Evolutionary conservation across 2,797 vertebrate species (phyloP).

Genomic region (Bryconaethiops microstoma): DNA sequence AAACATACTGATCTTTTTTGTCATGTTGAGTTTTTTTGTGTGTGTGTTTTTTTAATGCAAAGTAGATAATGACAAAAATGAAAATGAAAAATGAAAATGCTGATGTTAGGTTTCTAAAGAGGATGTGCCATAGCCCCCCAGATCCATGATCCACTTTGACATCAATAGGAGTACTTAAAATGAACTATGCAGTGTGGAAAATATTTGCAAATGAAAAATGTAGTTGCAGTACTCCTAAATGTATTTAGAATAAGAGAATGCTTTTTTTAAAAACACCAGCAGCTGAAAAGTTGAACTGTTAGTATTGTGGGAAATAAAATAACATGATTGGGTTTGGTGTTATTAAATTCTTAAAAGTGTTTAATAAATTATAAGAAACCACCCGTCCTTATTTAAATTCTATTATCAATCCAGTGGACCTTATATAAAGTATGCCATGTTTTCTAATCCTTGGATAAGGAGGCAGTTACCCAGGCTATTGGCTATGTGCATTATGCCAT

Average conservation of each 20-base stretch:
- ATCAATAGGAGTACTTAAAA: slow-evolving; percentile 46
- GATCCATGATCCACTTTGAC: slow-evolving; percentile 56
- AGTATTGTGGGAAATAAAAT: slow-evolving; percentile 27
- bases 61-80: slow-evolving; percentile 55
- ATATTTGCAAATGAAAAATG: neutral
- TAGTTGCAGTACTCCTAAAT: slow-evolving; percentile 9
- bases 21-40: slow-evolving; percentile 44
- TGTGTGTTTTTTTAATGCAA: slow-evolving; percentile 48
- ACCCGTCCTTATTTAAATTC: slow-evolving; percentile 21
- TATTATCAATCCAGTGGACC: slow-evolving; percentile 42
- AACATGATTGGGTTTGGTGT: slow-evolving; percentile 37
- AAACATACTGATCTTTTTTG: slow-evolving; percentile 30
- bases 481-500: slow-evolving; percentile 29
- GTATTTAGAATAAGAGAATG: slow-evolving; percentile 31
- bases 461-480: slow-evolving; percentile 30
- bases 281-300: slow-evolving; percentile 31
- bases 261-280: slow-evolving; percentile 34
- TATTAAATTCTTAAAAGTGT: slow-evolving; percentile 14
- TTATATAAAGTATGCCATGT: slow-evolving; percentile 40
- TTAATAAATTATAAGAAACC: slow-evolving; percentile 26
- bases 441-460: slow-evolving; percentile 31
- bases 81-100: slow-evolving; percentile 42
- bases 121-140: slow-evolving; percentile 56
- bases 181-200: slow-evolving; percentile 57
- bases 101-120: slow-evolving; percentile 49